Base-by-base conservation (phyloP, 2,888 invertebrate species). In the Lepetodrilus schrolli region DNA sequence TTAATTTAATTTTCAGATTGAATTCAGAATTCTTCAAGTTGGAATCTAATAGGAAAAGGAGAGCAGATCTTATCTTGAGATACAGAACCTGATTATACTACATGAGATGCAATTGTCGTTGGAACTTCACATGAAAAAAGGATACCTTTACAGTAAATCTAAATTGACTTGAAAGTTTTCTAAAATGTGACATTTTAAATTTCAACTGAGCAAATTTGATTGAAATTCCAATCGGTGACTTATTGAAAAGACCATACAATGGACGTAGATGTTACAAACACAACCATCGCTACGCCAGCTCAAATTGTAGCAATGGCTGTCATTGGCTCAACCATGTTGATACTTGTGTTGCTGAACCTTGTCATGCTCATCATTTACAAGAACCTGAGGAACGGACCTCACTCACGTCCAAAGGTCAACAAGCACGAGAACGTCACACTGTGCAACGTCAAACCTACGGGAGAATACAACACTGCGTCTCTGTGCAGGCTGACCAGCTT, bases 321-420 rank as follows among this genome's bases (percentile, higher is more conserved):
- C 30, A 70, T 74, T 47, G 74, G 43, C 20, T 50, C 37, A 10
- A 48, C 74, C 10, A 17, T 77, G 13, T 2, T 70, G 3, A 26
- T 66, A 1, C 26, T 77, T 26, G 34, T 77, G 7, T 47, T 58
- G 30, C 10, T 66, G 38, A 77, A 77, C 58, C 17, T 77, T 5
- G 58, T 49, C 13, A 37, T 77, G 48, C 73, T 50, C 68, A 34
- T 36, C 21, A 10, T 74, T 8, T 74, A 74, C 69, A 65, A 36
- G 47, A 23, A 10, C 47, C 47, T 7, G 43, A 69, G 17, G 58
- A 69, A 23, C n/a, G 51, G 37, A 26, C 37, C n/a, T 34, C 17
- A 34, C 2, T 13, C 20, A 13, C 17, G n/a, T 47, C 23, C 37
- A 7, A 43, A 58, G 7, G 48, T 23, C 1, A 69, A 69, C 38